Conservation (phyloP, 2,113 vertebrate genomes). For the Anseranas semipalmata region DNA sequence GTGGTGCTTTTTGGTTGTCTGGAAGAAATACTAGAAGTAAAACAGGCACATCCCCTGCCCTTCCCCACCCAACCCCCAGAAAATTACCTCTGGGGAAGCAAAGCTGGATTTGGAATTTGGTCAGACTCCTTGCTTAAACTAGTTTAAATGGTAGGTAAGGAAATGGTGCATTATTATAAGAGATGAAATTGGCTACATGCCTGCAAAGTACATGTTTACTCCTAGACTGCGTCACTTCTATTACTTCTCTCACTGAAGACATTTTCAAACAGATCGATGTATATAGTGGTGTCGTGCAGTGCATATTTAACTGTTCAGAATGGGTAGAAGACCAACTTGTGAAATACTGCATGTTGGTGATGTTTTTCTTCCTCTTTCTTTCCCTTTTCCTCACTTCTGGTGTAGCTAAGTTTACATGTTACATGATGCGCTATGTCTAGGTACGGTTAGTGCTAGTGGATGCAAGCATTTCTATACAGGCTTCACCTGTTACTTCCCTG, state of each 20-base stretch:
- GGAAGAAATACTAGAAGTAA: not conserved
- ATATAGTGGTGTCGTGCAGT: accelerated
- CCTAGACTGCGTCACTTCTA: not conserved
- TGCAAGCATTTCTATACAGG: too few species aligned
- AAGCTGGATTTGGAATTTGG: not conserved
- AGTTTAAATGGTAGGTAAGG: not conserved
- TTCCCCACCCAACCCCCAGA: accelerated
- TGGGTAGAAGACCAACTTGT: not conserved
- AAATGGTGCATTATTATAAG: accelerated
- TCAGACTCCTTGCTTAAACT: not conserved
- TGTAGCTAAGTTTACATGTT: not conserved
- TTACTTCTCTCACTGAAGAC: not conserved
- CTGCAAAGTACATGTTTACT: not conserved
- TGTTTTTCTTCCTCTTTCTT: not conserved
- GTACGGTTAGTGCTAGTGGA: accelerated
- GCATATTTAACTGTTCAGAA: accelerated
- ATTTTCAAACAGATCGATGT: not conserved
- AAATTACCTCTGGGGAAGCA: not conserved
- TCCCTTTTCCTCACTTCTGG: not conserved
- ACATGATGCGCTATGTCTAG: accelerated
- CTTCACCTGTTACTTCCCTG: not conserved
- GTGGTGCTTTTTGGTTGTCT: not conserved
- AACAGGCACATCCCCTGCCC: not conserved
- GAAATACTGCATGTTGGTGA: not conserved
- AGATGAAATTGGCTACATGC: not conserved